Conservation (phyloP, 1,140 invertebrate species). For the Himalopsyche phryganea region DNA sequence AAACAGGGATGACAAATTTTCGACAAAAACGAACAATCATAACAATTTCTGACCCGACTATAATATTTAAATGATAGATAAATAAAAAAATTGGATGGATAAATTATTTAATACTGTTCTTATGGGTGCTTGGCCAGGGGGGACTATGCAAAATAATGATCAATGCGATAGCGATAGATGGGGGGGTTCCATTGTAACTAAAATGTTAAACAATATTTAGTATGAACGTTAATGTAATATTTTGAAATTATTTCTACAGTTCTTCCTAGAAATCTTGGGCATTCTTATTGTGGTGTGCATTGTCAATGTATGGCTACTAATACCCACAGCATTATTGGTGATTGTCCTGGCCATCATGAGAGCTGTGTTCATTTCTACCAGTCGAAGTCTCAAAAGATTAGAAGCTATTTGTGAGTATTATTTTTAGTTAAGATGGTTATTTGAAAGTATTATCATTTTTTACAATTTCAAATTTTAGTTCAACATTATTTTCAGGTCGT, state of each 20-base stretch:
- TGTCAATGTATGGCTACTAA: constrained; percentile 74
- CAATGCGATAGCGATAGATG: no score
- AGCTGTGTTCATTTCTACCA: constrained; percentile 72
- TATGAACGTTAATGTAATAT: no score
- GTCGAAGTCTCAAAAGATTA: constrained; percentile 75
- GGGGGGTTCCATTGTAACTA: no score
- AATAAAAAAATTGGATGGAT: no score
- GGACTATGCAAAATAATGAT: no score
- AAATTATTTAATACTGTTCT: no score
- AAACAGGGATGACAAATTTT: no score
- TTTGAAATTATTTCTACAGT: constrained; percentile 35
- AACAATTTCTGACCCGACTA: no score
- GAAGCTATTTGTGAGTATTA: constrained; percentile 21
- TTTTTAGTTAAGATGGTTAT: background rate
- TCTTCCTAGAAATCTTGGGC: constrained; percentile 64
- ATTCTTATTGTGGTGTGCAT: constrained; percentile 68
- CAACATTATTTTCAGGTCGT: constrained; percentile 51
- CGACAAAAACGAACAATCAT: no score
- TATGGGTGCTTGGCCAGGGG: no score
- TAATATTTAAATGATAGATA: no score
- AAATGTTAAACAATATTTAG: no score
- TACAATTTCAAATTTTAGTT: background rate
- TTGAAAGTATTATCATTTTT: background rate
- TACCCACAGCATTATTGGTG: constrained; percentile 68
- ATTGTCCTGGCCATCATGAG: constrained; percentile 66